phyloP scores from a whole-genome alignment of 2,888 invertebrate genomes.

The Carabus problematicus region DNA sequence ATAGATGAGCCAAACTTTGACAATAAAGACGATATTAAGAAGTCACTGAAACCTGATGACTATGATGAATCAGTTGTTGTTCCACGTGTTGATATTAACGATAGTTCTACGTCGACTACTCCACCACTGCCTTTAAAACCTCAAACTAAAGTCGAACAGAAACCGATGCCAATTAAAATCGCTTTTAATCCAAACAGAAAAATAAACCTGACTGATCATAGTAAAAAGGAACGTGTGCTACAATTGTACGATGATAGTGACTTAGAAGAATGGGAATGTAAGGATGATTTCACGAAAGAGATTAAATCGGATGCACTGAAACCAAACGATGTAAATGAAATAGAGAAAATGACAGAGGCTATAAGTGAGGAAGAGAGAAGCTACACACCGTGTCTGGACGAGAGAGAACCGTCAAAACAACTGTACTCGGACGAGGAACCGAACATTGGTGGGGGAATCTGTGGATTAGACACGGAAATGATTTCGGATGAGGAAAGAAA shows the following conservation, averaged over 20 bases:
- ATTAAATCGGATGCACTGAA: constrained; percentile 14
- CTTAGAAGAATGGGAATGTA: constrained; percentile 43
- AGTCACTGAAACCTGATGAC: constrained; percentile 43
- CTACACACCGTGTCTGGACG: constrained; percentile 77
- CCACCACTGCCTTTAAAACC: constrained; percentile 16
- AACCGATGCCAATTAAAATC: constrained; percentile 29
- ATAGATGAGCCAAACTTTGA: constrained; percentile 47
- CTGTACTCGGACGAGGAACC: constrained; percentile 47
- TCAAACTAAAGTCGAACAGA: constrained; percentile 33
- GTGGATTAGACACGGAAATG: constrained; percentile 75
- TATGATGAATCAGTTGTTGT: constrained; percentile 12
- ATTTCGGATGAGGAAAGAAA: constrained; percentile 77
- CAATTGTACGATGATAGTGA: constrained; percentile 44
- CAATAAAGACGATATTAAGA: constrained; percentile 44
- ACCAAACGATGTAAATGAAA: constrained; percentile 26
- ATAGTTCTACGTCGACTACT: constrained; percentile 15
- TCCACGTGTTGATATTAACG: constrained; percentile 10
- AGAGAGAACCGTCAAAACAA: constrained; percentile 59
- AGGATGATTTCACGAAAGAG: constrained; percentile 27
- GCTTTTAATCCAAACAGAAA: constrained; percentile 36
- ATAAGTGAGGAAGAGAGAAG: constrained; percentile 73
- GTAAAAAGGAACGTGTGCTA: constrained; percentile 42
- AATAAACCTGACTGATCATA: constrained; percentile 45
- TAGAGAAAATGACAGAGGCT: constrained; percentile 66
- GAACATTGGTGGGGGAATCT: constrained; percentile 57